phyloP scores from a whole-genome alignment of 2,888 invertebrate genomes.

The Leucophora obtusa region DNA sequence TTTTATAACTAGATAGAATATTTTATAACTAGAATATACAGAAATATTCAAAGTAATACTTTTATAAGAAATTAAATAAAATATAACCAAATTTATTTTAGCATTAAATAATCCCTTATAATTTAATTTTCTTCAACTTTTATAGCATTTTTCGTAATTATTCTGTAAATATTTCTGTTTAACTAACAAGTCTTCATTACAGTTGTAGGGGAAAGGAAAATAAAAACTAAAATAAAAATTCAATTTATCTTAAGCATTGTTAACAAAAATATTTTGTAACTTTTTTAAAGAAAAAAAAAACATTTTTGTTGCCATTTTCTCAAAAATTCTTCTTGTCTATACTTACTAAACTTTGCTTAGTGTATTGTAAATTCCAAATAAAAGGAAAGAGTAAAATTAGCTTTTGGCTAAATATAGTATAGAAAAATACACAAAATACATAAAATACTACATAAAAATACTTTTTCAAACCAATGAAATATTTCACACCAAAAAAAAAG shows the following conservation, averaged over 20 bases:
- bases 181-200: not conserved
- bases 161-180: not conserved
- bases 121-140: not conserved
- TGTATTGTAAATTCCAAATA: not conserved
- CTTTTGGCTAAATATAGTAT: conserved; percentile 19
- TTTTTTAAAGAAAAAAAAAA: not conserved
- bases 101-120: not conserved
- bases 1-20: no score
- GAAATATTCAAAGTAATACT: no score
- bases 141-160: not conserved
- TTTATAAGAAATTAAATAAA: no score
- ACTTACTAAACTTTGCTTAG: not conserved
- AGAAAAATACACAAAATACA: not conserved
- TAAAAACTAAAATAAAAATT: not conserved
- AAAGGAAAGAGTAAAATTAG: not conserved
- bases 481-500: conserved; percentile 7
- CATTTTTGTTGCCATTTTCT: not conserved
- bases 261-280: not conserved
- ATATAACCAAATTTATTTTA: not conserved
- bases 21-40: no score
- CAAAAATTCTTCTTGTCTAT: not conserved
- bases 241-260: not conserved
- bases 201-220: not conserved
- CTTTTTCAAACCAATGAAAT: not conserved
- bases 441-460: not conserved